A percentile compares a stretch with the other conserved stretches of the same genome.
Evolutionary conservation across 1,140 invertebrate genomes (phyloP).

Genomic region (Chironomus striatipennis): DNA sequence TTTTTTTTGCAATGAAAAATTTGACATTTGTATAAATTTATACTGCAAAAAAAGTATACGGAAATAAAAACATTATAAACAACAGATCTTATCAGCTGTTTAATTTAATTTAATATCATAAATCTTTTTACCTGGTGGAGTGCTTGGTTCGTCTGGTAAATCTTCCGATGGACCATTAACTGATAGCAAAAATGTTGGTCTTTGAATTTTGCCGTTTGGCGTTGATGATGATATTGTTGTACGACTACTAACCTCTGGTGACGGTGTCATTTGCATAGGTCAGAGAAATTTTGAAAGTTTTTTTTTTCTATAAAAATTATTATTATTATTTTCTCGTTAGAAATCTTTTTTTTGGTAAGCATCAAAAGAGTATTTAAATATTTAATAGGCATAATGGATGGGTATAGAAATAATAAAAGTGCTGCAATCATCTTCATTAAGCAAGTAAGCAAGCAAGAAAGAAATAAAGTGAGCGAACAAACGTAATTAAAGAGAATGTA

Average conservation of each 20-base stretch:
- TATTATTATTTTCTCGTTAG: neutral
- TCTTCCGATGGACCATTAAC: neutral
- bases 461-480: neutral
- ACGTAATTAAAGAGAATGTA: neutral
- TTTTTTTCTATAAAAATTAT: neutral
- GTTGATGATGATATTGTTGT: constrained; percentile 15
- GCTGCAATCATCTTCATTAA: neutral
- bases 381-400: neutral
- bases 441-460: neutral
- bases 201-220: neutral
- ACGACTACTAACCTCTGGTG: neutral
- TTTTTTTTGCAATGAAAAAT: neutral
- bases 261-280: neutral
- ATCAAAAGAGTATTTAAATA: neutral
- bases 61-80: neutral
- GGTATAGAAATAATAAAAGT: neutral
- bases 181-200: neutral
- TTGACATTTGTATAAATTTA: neutral
- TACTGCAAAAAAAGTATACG: neutral
- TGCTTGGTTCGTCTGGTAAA: neutral
- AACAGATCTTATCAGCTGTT: neutral
- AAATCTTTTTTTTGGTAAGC: neutral
- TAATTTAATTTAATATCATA: neutral
- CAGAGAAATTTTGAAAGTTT: neutral
- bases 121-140: neutral